phyloP scores from a whole-genome alignment of 1,140 invertebrate genomes.

The Megalonaias nervosa region DNA sequence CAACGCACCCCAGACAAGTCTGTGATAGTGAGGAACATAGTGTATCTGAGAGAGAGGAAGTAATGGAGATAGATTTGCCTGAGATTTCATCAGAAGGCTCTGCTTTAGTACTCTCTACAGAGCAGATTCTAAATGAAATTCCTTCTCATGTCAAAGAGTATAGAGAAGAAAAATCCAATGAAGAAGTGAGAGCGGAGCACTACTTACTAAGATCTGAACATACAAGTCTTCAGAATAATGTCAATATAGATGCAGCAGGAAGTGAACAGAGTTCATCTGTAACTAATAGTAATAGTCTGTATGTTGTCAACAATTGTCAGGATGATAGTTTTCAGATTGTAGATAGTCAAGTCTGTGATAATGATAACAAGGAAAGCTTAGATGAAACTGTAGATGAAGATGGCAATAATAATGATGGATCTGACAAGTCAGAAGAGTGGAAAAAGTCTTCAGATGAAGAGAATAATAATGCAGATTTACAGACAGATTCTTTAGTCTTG shows the following conservation, averaged over 20 bases:
- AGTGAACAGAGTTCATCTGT: neutral
- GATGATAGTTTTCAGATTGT: neutral
- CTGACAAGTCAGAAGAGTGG: too few relatives aligned
- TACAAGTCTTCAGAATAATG: too few relatives aligned
- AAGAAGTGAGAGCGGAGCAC: neutral
- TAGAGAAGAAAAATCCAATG: neutral
- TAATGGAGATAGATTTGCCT: neutral
- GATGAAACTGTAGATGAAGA: neutral
- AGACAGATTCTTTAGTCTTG: too few relatives aligned
- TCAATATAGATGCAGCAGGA: too few relatives aligned
- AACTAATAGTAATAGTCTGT: neutral
- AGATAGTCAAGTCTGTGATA: neutral
- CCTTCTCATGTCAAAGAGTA: neutral
- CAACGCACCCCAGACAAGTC: neutral
- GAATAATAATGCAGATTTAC: neutral
- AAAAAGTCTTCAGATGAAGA: neutral
- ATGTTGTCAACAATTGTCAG: neutral
- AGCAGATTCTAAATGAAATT: neutral
- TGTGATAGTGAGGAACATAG: neutral
- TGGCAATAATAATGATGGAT: neutral
- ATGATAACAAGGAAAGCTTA: neutral
- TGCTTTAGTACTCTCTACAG: neutral
- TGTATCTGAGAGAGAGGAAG: neutral
- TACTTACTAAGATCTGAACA: too few relatives aligned
- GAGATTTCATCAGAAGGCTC: too few relatives aligned